A percentile compares a stretch with the other conserved stretches of the same genome.
Evolutionary conservation across 2,888 invertebrate genomes (phyloP).

Genomic region (Drosophila nr. perissopoda): DNA sequence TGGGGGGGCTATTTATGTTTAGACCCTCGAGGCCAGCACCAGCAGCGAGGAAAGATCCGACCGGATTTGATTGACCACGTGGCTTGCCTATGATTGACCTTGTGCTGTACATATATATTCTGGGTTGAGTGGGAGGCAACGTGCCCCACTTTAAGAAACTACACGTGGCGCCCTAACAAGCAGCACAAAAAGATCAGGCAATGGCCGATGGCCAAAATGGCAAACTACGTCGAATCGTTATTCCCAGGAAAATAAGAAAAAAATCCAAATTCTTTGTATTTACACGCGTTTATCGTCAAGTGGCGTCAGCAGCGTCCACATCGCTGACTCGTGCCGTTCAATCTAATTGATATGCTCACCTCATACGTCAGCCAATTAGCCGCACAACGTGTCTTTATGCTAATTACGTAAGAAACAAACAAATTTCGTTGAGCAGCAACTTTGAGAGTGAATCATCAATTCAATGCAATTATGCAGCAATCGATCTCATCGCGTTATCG

Average conservation of each 20-base stretch:
- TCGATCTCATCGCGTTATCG: conserved; percentile 22
- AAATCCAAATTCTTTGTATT: conserved; percentile 17
- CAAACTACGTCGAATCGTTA: conserved; percentile 55
- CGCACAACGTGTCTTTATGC: conserved; percentile 70
- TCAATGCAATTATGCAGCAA: conserved; percentile 10
- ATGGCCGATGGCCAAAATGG: conserved; percentile 56
- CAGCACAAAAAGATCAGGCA: conserved; percentile 14
- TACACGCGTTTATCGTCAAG: conserved; percentile 50
- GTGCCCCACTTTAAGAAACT: conserved; percentile 21
- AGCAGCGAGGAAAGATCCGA: conserved; percentile 14
- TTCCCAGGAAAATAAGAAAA: conserved; percentile 35
- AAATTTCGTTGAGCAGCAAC: neutral
- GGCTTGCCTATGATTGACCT: conserved; percentile 47
- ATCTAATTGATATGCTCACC: conserved; percentile 51
- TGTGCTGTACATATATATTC: conserved; percentile 42
- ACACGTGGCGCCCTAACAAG: conserved; percentile 56
- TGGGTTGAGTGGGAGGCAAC: conserved; percentile 29
- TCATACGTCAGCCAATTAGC: conserved; percentile 62
- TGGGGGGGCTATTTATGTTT: conserved; percentile 1
- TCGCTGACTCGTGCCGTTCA: conserved; percentile 51
- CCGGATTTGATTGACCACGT: conserved; percentile 46
- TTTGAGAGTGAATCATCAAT: conserved; percentile 24
- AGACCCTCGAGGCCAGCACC: conserved; percentile 9
- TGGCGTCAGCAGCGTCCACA: conserved; percentile 68
- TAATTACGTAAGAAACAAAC: conserved; percentile 36